phyloP scores from a whole-genome alignment of 2,888 invertebrate genomes.

The Sthenelais limicola region DNA sequence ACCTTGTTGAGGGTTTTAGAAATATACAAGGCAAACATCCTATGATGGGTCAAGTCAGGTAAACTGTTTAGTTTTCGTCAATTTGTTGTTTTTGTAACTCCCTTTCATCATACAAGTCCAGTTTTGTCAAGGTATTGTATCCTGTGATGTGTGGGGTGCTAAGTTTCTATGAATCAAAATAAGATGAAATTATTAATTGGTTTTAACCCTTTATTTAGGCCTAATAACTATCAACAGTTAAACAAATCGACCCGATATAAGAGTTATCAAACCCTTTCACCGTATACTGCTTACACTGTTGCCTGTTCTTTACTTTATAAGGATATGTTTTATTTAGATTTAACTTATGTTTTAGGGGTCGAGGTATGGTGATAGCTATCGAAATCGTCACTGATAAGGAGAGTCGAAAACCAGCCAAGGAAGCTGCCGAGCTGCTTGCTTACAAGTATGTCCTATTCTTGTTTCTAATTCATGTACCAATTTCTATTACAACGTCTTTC shows the following conservation, averaged over 20 bases:
- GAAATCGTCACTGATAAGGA: constrained; percentile 65
- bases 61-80: no score
- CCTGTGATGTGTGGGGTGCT: not conserved
- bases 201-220: not conserved
- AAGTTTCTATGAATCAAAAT: not conserved
- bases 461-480: no score
- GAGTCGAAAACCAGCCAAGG: constrained; percentile 63
- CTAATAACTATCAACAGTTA: no score
- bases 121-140: not conserved
- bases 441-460: constrained; percentile 59
- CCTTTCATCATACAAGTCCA: not conserved
- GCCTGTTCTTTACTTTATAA: no score
- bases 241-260: not conserved
- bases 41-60: constrained; percentile 80
- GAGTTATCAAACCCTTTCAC: no score
- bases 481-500: no score
- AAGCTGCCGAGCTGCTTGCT: constrained; percentile 62
- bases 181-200: not conserved
- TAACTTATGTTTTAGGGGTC: constrained; percentile 60
- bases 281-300: no score
- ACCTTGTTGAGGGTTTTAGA: constrained; percentile 79
- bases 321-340: no score
- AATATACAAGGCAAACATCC: constrained; percentile 81
- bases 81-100: no score
- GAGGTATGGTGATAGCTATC: constrained; percentile 62